phyloP scores from a whole-genome alignment of 2,888 invertebrate species.

The Brachylomia viminalis region DNA sequence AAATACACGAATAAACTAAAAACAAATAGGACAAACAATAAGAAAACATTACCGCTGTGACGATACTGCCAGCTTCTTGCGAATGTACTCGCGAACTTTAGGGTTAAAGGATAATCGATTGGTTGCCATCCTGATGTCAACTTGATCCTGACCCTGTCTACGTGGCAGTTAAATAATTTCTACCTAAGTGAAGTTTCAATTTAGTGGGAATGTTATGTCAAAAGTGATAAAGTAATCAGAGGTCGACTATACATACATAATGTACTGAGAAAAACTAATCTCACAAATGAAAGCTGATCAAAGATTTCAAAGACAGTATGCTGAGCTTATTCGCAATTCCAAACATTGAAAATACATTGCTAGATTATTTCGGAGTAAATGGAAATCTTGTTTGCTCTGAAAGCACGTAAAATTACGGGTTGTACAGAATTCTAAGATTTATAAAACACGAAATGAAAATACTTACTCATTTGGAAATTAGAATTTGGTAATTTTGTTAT shows the following conservation, averaged over 20 bases:
- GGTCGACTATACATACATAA: background rate
- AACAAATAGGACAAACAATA: too few species aligned
- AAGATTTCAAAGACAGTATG: background rate
- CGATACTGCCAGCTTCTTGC: too few species aligned
- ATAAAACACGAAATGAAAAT: background rate
- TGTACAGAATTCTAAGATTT: background rate
- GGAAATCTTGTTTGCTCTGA: background rate
- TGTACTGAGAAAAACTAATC: background rate
- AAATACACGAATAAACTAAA: too few species aligned
- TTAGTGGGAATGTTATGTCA: background rate
- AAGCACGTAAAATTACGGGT: background rate
- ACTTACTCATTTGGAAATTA: background rate
- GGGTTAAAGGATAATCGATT: too few species aligned
- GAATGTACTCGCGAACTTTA: too few species aligned
- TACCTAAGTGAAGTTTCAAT: background rate
- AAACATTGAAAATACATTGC: background rate
- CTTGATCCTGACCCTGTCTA: too few species aligned
- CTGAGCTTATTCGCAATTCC: background rate
- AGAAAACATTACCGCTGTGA: too few species aligned
- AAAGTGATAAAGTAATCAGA: background rate
- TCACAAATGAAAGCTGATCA: background rate
- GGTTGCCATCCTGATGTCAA: too few species aligned
- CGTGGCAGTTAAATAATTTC: background rate
- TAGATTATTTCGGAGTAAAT: background rate
- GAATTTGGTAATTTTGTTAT: too few species aligned